Base-by-base conservation (phyloP, 1,140 invertebrate genomes). In the Gonatopus flavifemur region DNA sequence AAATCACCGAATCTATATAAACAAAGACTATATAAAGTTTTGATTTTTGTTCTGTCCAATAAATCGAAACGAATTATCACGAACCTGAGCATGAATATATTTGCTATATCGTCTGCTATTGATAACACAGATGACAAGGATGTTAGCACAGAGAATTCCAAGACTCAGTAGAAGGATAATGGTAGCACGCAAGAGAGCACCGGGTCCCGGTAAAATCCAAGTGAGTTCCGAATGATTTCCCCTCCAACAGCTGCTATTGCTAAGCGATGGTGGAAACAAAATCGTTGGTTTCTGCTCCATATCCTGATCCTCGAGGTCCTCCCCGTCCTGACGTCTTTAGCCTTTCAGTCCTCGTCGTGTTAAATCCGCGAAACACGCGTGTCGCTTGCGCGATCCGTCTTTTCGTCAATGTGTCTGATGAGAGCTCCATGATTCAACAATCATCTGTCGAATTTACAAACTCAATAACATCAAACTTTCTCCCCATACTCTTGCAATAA, bases 41-140 rank as follows among this genome's bases (percentile, higher is more conserved):
- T n/a, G n/a, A n/a, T n/a, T n/a, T n/a, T n/a, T n/a, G n/a, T n/a
- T n/a, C n/a, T n/a, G n/a, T n/a, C n/a, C n/a, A n/a, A n/a, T n/a
- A n/a, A n/a, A n/a, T n/a, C n/a, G n/a, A n/a, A n/a, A n/a, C n/a
- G n/a, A n/a, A n/a, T n/a, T n/a, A n/a, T n/a, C 15, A 55, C 56
- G 74, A 74, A 91, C 89, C 87, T 91, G 89, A 62, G 88, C 86
- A 70, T 90, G 88, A 55, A 92, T 91, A 68, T 90, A 91, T 67
- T 88, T 89, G 51, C 86, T 84, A 70, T 91, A 92, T 44, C 87
- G 79, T 18, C 87, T 79, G 69, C 86, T 90, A 71, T 91, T 92
- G 59, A 92, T 83, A 13, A 92, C 88, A 54, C 88, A 86, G 52
- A 92, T 90, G n/a, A 91, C 82, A 36, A 91, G 74, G 10, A 88